phyloP scores from a whole-genome alignment of 2,113 vertebrate species.

The Cyphomyrus plagiostoma region DNA sequence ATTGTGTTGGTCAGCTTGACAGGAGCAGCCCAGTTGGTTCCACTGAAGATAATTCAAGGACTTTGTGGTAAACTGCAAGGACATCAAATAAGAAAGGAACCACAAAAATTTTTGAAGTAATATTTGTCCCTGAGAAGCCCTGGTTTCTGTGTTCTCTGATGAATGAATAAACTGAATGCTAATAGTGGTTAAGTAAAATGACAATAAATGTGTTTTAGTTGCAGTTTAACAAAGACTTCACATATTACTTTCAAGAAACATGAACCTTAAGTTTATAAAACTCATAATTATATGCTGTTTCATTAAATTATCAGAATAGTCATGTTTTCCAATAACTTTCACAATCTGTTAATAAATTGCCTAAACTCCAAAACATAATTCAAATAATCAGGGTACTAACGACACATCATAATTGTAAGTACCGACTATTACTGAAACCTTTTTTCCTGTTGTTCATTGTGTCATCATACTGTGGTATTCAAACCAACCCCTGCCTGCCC shows the following conservation, averaged over 20 bases:
- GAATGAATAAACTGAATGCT: not conserved
- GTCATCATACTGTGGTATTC: not conserved
- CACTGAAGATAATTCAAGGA: slow-evolving; percentile 23
- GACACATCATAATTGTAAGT: not conserved
- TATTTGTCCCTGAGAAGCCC: slow-evolving; percentile 10
- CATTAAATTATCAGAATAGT: not conserved
- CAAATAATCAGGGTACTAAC: not conserved
- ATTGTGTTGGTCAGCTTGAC: slow-evolving; percentile 34
- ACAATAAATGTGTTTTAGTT: not conserved
- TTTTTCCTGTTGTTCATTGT: not conserved
- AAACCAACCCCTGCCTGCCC: not conserved
- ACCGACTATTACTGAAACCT: not conserved
- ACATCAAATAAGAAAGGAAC: slow-evolving; percentile 19
- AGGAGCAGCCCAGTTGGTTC: slow-evolving; percentile 16
- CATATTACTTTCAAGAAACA: not conserved
- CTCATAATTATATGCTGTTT: not conserved
- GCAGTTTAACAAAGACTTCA: not conserved
- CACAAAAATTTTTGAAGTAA: slow-evolving; percentile 20
- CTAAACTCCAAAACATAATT: not conserved
- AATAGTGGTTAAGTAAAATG: not conserved
- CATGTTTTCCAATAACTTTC: not conserved
- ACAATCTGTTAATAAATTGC: not conserved
- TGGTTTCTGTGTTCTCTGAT: not conserved
- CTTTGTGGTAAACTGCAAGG: slow-evolving; percentile 26
- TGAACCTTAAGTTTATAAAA: not conserved